These are phyloP conservation scores for Discoglossus pictus DNA, from an alignment of 2,797 vertebrate genomes.

Conservation along the genomic window DNA sequence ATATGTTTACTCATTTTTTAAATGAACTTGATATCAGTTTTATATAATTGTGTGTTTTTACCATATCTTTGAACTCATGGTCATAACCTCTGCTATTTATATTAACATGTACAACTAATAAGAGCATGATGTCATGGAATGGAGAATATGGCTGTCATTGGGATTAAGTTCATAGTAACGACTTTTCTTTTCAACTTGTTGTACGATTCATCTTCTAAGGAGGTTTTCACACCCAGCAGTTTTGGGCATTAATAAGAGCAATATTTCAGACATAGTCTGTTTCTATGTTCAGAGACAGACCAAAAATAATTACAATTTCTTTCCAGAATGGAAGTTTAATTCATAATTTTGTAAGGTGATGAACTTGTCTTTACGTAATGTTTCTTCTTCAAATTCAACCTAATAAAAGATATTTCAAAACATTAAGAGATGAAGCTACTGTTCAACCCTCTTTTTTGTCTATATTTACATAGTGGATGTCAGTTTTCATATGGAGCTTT, in stretches of 20 bases:
- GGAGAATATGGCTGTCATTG: no score
- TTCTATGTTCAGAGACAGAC: conserved; percentile 20
- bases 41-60: no score
- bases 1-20: no score
- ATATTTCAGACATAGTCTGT: conserved; percentile 13
- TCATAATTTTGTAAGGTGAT: conserved; percentile 16
- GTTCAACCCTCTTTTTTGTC: no score
- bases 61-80: no score
- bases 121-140: no score
- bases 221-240: conserved; percentile 10
- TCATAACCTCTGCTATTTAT: no score
- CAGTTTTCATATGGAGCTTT: no score
- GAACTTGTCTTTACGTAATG: conserved; percentile 5
- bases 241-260: background rate
- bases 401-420: conserved; percentile 5
- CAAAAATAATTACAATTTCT: conserved; percentile 14
- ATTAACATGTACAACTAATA: no score
- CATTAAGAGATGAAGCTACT: conserved; percentile 4
- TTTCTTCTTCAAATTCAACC: conserved; percentile 7
- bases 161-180: no score
- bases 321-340: conserved; percentile 13
- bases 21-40: no score
- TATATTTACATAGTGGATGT: no score
- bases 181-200: background rate
- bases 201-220: background rate